phyloP scores from a whole-genome alignment of 1,140 invertebrate species.

The Chironomus striatipennis region DNA sequence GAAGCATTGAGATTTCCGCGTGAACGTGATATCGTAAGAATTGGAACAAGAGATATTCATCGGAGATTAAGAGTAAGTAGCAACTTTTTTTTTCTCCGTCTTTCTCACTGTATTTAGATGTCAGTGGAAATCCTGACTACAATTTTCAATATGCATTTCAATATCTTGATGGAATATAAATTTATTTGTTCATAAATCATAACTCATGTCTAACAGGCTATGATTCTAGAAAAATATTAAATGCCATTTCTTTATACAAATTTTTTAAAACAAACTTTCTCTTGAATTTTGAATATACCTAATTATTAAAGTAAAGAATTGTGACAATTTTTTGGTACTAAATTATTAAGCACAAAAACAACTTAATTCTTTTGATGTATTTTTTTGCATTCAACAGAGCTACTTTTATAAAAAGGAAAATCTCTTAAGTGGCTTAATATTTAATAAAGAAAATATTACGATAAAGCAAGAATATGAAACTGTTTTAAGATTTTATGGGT shows the following conservation, averaged over 20 bases:
- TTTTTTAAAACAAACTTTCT: too few relatives aligned
- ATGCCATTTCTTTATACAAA: too few relatives aligned
- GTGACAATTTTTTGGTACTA: too few relatives aligned
- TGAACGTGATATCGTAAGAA: constrained; percentile 56
- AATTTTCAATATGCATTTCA: too few relatives aligned
- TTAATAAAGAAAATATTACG: constrained; percentile 65
- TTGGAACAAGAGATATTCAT: constrained; percentile 72
- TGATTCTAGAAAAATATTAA: too few relatives aligned
- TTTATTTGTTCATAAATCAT: too few relatives aligned
- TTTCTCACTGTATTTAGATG: neutral
- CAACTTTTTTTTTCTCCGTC: neutral
- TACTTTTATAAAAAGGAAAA: constrained; percentile 72
- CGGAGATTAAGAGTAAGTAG: constrained; percentile 57
- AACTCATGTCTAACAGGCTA: too few relatives aligned
- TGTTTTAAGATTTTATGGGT: constrained; percentile 66
- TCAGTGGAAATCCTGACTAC: neutral
- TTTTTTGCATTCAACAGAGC: constrained; percentile 44
- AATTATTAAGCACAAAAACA: too few relatives aligned
- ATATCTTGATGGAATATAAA: too few relatives aligned
- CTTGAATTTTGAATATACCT: too few relatives aligned
- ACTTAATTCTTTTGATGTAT: too few relatives aligned
- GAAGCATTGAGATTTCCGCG: constrained; percentile 56
- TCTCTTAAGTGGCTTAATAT: constrained; percentile 63
- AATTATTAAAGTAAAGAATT: too few relatives aligned
- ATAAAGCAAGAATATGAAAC: constrained; percentile 59